phyloP scores from a whole-genome alignment of 2,888 invertebrate species.

The Tupiocoris notatus region DNA sequence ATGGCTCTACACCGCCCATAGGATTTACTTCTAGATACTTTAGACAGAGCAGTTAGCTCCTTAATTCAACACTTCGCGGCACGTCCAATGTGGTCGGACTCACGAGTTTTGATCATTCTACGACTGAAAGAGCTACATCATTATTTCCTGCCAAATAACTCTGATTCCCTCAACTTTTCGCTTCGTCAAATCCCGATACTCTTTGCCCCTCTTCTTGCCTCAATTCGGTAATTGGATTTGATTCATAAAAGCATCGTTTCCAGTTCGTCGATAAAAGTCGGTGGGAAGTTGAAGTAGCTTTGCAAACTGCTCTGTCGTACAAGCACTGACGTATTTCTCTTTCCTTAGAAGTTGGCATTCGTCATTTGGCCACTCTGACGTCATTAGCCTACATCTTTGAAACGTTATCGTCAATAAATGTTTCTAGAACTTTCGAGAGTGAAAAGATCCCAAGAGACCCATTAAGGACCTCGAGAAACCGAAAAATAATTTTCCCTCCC shows the following conservation, averaged over 20 bases:
- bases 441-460: no score
- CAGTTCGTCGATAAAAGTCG: background rate
- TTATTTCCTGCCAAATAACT: background rate
- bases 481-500: no score
- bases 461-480: no score
- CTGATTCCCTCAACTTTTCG: background rate
- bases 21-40: no score
- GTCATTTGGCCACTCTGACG: background rate
- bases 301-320: no score
- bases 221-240: constrained; percentile 6
- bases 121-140: background rate
- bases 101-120: background rate
- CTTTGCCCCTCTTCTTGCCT: background rate
- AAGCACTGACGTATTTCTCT: background rate
- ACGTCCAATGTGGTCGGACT: background rate
- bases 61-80: no score
- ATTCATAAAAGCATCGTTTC: constrained; percentile 1
- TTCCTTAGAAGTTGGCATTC: background rate
- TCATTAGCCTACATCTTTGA: background rate
- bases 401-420: background rate
- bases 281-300: background rate
- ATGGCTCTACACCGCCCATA: no score
- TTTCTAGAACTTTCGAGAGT: background rate
- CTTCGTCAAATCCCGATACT: background rate
- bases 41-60: no score